Percentiles rank a stretch among this genome's conserved stretches.
These are phyloP conservation scores for Oscheius sp. DNA, from an alignment of 2,888 invertebrate genomes.

Conservation along the genomic window DNA sequence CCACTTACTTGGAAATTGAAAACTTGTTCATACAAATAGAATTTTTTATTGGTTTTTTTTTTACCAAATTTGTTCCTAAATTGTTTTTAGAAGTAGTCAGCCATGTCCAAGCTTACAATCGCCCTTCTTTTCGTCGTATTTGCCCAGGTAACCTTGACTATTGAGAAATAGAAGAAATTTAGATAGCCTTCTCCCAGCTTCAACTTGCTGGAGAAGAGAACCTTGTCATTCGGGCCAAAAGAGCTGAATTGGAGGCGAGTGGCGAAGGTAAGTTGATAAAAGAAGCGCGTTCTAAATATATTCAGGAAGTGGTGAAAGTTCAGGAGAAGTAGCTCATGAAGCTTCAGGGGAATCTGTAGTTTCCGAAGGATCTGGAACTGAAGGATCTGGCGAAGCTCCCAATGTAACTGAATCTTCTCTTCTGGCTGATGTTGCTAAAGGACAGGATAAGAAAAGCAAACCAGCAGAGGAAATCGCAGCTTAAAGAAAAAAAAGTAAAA, in stretches of 20 bases:
- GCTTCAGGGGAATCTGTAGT: not conserved
- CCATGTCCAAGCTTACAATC: constrained; percentile 7
- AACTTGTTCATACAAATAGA: too few species aligned
- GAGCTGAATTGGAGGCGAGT: not conserved
- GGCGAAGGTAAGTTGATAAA: constrained; percentile 2
- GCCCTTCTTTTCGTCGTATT: constrained; percentile 10
- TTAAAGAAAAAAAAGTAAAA: not conserved
- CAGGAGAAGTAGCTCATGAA: constrained; percentile 1
- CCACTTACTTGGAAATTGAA: too few species aligned
- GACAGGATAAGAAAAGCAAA: constrained; percentile 15
- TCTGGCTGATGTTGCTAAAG: not conserved
- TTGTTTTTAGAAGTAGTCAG: too few species aligned
- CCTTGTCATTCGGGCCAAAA: constrained; percentile 18
- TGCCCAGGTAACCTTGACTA: constrained; percentile 21
- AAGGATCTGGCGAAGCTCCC: not conserved
- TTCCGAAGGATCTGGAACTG: constrained; percentile 19
- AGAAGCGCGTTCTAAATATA: too few species aligned
- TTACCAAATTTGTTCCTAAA: too few species aligned
- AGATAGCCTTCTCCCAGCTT: constrained; percentile 6
- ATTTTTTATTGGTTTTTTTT: too few species aligned
- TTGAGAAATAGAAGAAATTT: not conserved
- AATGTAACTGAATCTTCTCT: not conserved
- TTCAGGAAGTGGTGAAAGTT: constrained; percentile 13
- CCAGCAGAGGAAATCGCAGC: constrained; percentile 17
- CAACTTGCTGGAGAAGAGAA: constrained; percentile 10